Base-by-base conservation (phyloP, 1,140 invertebrate species). In the Eciton burchellii region DNA sequence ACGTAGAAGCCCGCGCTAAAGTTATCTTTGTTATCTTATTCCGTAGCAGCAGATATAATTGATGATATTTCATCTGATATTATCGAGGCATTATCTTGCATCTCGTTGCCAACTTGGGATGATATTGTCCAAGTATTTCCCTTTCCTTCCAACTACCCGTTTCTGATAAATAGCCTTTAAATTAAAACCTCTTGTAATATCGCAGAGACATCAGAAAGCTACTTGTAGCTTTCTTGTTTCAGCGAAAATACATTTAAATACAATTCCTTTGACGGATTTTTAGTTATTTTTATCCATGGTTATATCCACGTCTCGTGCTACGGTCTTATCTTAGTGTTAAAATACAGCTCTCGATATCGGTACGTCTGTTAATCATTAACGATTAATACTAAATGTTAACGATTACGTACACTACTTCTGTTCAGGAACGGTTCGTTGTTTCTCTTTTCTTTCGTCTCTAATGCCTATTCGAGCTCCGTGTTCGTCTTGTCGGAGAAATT, bases 101-200 rank as follows among this genome's bases (percentile, higher is more conserved):
- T n/a, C n/a, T n/a, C n/a, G n/a, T 26, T 29, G 74, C 45, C 43
- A 79, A 79, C 63, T 79, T 49, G 47, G 68, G 21, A 43, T 1
- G 21, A 82, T 21, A 56, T 76, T 21, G 47, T 29, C 16, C 16
- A 3, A 54, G 52, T 63, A 11, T 54, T 56, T 12, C 26, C 21
- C 16, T 62, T 62, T 60, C 26, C 16, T 26, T 41, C 5, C 56
- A 49, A 6, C n/a, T n/a, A n/a, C 41, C 26, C 14, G 14, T 26
- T 63, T 29, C 35, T 62, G n/a, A n/a, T n/a, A n/a, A n/a, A n/a
- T n/a, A n/a, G n/a, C n/a, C n/a, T n/a, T n/a, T n/a, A 35, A 35
- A 6, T 35, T 35, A 35, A 35, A 35, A 35, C 2, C 35, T 35
- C 6, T 35, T 35, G 35, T 54, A 54, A 52, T 54, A 21, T 54